Evolutionary conservation across 2,113 vertebrate genomes (phyloP).

Genomic region (Oryzias curvinotus): DNA sequence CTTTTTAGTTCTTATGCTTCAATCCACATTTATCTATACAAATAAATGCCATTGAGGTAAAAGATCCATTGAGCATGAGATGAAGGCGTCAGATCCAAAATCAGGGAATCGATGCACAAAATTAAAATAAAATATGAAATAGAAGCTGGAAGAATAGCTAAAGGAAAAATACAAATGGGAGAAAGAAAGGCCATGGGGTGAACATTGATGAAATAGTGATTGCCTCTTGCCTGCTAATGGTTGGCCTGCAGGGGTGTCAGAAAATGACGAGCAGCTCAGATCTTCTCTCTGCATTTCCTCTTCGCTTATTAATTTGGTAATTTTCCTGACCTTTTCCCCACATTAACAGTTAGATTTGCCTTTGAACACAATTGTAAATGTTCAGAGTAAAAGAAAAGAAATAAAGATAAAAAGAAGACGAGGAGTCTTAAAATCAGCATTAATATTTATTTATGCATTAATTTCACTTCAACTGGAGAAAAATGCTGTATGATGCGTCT

Average conservation of each 20-base stretch:
- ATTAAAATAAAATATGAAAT: slow-evolving; percentile 56
- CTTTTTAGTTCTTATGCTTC: slow-evolving; percentile 21
- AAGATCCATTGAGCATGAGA: slow-evolving; percentile 17
- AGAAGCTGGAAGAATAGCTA: slow-evolving; percentile 35
- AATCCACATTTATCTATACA: slow-evolving; percentile 48
- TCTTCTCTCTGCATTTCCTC: slow-evolving; percentile 42
- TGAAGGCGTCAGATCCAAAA: slow-evolving; percentile 21
- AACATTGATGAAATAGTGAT: slow-evolving; percentile 77
- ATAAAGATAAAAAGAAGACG: slow-evolving; percentile 31
- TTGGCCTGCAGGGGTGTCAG: slow-evolving; percentile 64
- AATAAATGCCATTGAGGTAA: slow-evolving; percentile 29
- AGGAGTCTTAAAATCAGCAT: background rate
- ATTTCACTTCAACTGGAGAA: too few species aligned
- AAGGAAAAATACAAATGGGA: slow-evolving; percentile 1
- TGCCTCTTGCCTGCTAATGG: slow-evolving; percentile 76
- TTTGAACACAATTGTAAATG: slow-evolving; percentile 27
- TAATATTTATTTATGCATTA: too few species aligned
- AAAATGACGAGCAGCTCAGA: slow-evolving; percentile 58
- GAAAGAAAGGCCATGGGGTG: slow-evolving; percentile 39
- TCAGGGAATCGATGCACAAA: slow-evolving; percentile 43
- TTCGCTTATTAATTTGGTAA: background rate
- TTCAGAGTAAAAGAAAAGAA: slow-evolving; percentile 7
- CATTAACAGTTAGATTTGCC: slow-evolving; percentile 30
- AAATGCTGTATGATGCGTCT: too few species aligned
- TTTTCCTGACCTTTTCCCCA: slow-evolving; percentile 14